Percentiles rank a stretch among this genome's conserved stretches.
Evolutionary conservation across 53 echinoderm and acorn worm genomes (phyloP).

Genomic region (Echinarachnius parma): DNA sequence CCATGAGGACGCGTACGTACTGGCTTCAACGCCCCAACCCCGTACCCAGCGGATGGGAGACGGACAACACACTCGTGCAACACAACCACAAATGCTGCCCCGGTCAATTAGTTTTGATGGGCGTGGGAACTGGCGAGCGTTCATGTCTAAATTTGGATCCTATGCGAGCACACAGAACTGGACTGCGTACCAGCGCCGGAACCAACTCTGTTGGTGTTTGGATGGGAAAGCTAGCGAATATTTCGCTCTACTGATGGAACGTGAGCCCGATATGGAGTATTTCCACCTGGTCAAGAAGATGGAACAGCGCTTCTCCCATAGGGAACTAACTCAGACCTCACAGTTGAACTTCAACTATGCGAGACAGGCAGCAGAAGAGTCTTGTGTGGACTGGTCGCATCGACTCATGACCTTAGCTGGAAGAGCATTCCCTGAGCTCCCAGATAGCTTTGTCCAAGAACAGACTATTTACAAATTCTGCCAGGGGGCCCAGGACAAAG

Average conservation of each 20-base stretch:
- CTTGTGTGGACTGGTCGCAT: constrained; percentile 46
- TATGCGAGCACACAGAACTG: constrained; percentile 6
- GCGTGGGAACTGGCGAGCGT: constrained; percentile 30
- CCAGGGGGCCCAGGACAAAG: constrained; percentile 16
- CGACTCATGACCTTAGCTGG: constrained; percentile 27
- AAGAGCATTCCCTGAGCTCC: constrained; percentile 17
- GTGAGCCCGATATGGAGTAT: constrained; percentile 25
- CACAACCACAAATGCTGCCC: too few species aligned
- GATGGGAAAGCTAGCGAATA: constrained; percentile 36
- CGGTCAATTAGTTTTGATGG: constrained; percentile 47
- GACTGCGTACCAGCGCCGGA: constrained; percentile 3
- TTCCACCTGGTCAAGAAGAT: constrained; percentile 12
- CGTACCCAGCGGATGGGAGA: too few species aligned
- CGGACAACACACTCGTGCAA: too few species aligned
- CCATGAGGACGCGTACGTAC: too few species aligned
- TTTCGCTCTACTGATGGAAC: constrained; percentile 15
- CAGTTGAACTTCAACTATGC: constrained; percentile 40
- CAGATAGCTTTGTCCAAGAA: constrained; percentile 6
- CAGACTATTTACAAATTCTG: constrained; percentile 45
- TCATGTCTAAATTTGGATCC: constrained; percentile 16
- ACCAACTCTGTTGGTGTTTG: constrained; percentile 37
- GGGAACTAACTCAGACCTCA: constrained; percentile 24
- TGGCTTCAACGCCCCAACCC: too few species aligned
- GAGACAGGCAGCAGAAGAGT: constrained; percentile 30
- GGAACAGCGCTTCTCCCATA: constrained; percentile 21